Percentiles rank a stretch among this genome's conserved stretches.
These are phyloP conservation scores for Nomada ruficornis DNA, from an alignment of 2,888 invertebrate genomes.

Conservation along the genomic window DNA sequence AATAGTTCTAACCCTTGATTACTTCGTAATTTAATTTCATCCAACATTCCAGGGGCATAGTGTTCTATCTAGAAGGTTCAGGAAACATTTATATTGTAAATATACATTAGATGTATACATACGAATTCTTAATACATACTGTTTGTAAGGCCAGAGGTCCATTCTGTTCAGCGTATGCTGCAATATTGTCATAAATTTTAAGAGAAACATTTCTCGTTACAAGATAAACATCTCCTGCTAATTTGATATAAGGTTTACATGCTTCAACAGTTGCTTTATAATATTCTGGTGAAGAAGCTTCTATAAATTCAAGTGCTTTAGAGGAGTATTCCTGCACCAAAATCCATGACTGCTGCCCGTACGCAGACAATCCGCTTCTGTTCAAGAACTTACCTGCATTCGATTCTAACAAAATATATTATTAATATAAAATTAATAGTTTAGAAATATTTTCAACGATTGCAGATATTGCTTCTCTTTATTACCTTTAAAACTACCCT, in stretches of 20 bases:
- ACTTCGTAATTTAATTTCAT: constrained; percentile 86
- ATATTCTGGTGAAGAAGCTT: constrained; percentile 89
- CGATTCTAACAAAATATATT: constrained; percentile 85
- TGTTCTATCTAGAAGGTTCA: constrained; percentile 86
- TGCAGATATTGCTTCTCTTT: constrained; percentile 48
- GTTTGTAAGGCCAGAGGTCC: constrained; percentile 85
- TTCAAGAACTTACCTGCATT: constrained; percentile 88
- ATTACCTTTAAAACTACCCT: constrained; percentile 89
- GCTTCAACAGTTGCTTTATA: constrained; percentile 86
- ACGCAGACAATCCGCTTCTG: constrained; percentile 88
- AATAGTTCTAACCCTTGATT: constrained; percentile 74
- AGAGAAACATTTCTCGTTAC: constrained; percentile 85
- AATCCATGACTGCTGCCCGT: constrained; percentile 88
- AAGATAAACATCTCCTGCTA: constrained; percentile 87
- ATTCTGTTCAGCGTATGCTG: constrained; percentile 85
- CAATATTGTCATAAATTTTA: constrained; percentile 85
- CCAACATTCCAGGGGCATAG: constrained; percentile 90
- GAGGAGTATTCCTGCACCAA: constrained; percentile 87
- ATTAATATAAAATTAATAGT: constrained; percentile 15
- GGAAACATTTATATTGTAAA: background rate
- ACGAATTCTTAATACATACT: constrained; percentile 83
- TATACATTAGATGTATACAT: background rate
- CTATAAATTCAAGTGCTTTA: constrained; percentile 88
- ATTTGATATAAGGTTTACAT: constrained; percentile 87
- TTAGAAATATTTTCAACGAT: constrained; percentile 13